Conservation (phyloP, 2,113 vertebrate species). For the Globicephala melas region DNA sequence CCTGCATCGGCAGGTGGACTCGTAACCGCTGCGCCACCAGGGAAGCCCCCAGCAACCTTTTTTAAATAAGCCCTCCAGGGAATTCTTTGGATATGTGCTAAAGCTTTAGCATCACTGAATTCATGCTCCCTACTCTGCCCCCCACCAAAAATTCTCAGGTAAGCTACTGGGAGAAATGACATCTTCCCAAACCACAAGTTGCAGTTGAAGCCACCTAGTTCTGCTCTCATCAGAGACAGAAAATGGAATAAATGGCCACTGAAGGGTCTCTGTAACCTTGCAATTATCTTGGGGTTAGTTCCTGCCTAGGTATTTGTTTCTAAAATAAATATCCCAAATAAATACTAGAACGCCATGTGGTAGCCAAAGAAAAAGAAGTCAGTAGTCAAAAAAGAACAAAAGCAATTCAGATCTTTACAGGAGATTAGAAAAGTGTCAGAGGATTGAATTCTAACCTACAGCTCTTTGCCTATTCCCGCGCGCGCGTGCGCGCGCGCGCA, state of each 20-base stretch:
- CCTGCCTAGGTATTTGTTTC: neutral
- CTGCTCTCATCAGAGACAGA: neutral
- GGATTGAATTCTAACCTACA: neutral
- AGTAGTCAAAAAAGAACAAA: neutral
- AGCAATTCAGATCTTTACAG: neutral
- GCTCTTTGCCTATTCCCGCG: neutral
- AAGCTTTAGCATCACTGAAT: neutral
- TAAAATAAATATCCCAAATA: neutral
- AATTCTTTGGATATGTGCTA: neutral
- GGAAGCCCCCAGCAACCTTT: neutral
- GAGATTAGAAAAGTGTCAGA: neutral
- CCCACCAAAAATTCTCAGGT: neutral
- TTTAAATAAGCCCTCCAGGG: neutral
- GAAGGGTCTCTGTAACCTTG: neutral
- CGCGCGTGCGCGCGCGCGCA: no score
- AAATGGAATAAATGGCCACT: neutral
- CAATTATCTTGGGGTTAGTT: neutral
- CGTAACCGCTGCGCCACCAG: no score
- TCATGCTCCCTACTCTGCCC: neutral
- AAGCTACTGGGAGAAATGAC: neutral
- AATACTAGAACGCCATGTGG: neutral
- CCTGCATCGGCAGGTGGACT: no score
- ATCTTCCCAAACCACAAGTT: neutral
- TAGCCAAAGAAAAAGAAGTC: neutral
- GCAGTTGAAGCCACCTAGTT: neutral